A percentile compares a stretch with the other conserved stretches of the same genome.
phyloP scores from a whole-genome alignment of 1,140 invertebrate genomes.

The Eueides isabella region DNA sequence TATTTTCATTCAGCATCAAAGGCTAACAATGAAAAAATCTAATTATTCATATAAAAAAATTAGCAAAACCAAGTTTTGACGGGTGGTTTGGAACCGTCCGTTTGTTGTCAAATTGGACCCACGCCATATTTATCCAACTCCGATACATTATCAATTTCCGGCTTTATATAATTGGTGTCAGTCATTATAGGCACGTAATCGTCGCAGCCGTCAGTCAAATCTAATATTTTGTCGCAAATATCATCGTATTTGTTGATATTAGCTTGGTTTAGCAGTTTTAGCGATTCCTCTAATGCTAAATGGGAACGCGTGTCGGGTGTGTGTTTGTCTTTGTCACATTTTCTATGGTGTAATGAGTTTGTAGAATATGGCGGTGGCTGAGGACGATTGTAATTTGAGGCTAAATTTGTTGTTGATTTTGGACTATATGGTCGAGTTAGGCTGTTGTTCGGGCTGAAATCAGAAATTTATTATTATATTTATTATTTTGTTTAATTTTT shows the following conservation, averaged over 20 bases:
- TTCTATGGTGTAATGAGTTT: slow-evolving; percentile 65
- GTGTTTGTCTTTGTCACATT: slow-evolving; percentile 54
- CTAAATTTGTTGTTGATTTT: slow-evolving; percentile 69
- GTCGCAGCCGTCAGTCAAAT: slow-evolving; percentile 60
- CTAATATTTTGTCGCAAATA: slow-evolving; percentile 64
- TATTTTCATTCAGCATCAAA: too few species aligned
- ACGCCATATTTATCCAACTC: slow-evolving; percentile 65
- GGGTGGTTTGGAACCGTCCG: slow-evolving; percentile 59
- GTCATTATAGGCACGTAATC: slow-evolving; percentile 62
- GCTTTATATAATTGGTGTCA: neutral
- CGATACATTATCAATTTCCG: slow-evolving; percentile 65
- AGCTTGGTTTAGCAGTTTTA: slow-evolving; percentile 77
- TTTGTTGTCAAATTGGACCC: slow-evolving; percentile 76
- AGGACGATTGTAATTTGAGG: slow-evolving; percentile 74
- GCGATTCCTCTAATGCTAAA: slow-evolving; percentile 71
- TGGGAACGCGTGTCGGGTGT: slow-evolving; percentile 61
- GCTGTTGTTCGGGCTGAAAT: slow-evolving; percentile 77
- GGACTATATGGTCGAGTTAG: slow-evolving; percentile 71
- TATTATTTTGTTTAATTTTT: too few species aligned
- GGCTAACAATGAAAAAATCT: neutral
- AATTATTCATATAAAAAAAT: neutral
- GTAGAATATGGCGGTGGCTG: slow-evolving; percentile 78
- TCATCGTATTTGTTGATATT: slow-evolving; percentile 66
- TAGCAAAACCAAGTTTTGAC: slow-evolving; percentile 81
- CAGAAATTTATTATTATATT: too few species aligned